Conservation (phyloP, 64 coral and sea anemone species). For the Anthopleura sola region DNA sequence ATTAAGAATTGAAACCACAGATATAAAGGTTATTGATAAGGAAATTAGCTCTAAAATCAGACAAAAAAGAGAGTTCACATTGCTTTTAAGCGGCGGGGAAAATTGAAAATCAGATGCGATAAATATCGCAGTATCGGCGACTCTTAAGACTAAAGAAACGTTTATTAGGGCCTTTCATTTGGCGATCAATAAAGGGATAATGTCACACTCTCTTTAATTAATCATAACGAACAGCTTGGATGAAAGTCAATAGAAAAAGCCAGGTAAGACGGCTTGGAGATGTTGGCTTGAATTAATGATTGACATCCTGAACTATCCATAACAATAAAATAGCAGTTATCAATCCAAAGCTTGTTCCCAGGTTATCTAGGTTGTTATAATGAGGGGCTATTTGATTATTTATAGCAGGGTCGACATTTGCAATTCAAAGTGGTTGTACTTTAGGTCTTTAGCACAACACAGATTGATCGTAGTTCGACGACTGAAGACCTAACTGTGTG, state of each 20-base stretch:
- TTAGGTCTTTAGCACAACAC: not conserved
- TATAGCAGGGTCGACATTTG: not conserved
- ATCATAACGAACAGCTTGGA: not conserved
- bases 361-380: not conserved
- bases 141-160: not conserved
- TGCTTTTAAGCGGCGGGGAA: not conserved
- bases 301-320: not conserved
- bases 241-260: not conserved
- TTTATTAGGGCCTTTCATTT: not conserved
- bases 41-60: not conserved
- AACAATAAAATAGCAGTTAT: not conserved
- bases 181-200: not conserved
- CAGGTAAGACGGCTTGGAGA: not conserved
- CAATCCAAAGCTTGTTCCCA: not conserved
- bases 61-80: not conserved
- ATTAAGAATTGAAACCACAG: not conserved
- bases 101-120: not conserved
- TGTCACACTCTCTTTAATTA: not conserved
- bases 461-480: not conserved
- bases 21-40: not conserved
- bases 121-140: not conserved
- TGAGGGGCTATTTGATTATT: not conserved
- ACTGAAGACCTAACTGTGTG: not conserved
- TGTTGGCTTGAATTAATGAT: slow-evolving; percentile 6
- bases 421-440: not conserved